Conservation (phyloP, 2,797 vertebrate species). For the Sebastes steindachneri region DNA sequence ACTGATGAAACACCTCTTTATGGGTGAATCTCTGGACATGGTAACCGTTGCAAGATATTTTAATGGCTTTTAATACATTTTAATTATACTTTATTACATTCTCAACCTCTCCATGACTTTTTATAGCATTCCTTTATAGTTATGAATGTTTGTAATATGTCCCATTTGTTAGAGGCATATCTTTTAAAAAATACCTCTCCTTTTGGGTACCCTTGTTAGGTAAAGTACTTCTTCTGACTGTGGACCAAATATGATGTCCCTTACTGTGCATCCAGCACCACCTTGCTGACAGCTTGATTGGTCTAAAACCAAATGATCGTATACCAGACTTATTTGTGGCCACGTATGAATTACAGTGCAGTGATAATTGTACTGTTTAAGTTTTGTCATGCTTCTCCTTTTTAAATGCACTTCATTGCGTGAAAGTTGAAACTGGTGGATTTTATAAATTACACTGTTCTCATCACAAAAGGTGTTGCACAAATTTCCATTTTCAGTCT, state of each 20-base stretch:
- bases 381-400: neutral
- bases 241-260: neutral
- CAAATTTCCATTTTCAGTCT: neutral
- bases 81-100: neutral
- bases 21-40: neutral
- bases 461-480: neutral
- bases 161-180: neutral
- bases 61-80: neutral
- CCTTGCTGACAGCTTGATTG: neutral
- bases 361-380: neutral
- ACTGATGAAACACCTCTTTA: neutral
- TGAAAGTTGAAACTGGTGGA: neutral
- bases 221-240: neutral
- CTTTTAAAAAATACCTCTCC: neutral
- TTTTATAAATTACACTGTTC: neutral
- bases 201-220: neutral
- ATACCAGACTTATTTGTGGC: neutral
- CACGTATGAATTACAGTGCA: neutral
- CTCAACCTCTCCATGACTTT: neutral
- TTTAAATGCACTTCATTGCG: neutral
- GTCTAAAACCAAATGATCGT: neutral
- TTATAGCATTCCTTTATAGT: neutral
- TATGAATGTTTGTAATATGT: neutral
- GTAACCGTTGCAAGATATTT: neutral
- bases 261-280: neutral